Evolutionary conservation across 1,140 invertebrate genomes (phyloP), one percentile per base, ranked within the genome.

Genomic region (Holotrichia oblita): DNA sequence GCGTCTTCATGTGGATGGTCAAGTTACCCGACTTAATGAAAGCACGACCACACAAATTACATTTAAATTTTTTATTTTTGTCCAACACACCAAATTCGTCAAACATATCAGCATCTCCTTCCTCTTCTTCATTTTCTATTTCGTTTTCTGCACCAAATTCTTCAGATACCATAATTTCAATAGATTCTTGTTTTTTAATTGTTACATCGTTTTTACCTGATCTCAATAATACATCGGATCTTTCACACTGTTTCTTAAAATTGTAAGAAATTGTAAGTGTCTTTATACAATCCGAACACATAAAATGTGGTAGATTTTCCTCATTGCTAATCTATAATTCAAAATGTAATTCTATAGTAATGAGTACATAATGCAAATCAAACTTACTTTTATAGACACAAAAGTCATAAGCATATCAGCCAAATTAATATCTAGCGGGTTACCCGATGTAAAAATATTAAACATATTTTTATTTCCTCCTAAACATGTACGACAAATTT

Each of bases 341-440:
- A 48, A 3, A 3, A 48, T 48, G 4, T 48, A 14, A 48, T 1
- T 48, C 4, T 48, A 48, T 48, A 8, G 12, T 48, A 48, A 48
- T n/a, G n/a, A n/a, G n/a, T n/a, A n/a, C n/a, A n/a, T n/a, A n/a
- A n/a, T n/a, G n/a, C n/a, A n/a, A 64, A 64, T 24, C 17, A 27
- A 64, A 6, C 17, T 64, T 64, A 64, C 61, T 10, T 64, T 64
- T 27, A 64, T 3, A 10, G 61, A 20, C 22, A 64, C 61, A 64
- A 64, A 64, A 64, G 20, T 64, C 61, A 64, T 64, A 20, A 64
- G 61, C 61, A 64, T 64, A 64, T 64, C 61, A 64, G 61, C 61
- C 24, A 64, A 64, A 17, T 64, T 64, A 20, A 22, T 64, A 22
- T 64, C 61, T 64, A 20, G 10, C 24, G 61, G 61, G 17, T 12